Percentiles rank a stretch among this genome's conserved stretches.
These are phyloP conservation scores for Andricus quercusramuli DNA, from an alignment of 2,888 invertebrate genomes.

Conservation along the genomic window DNA sequence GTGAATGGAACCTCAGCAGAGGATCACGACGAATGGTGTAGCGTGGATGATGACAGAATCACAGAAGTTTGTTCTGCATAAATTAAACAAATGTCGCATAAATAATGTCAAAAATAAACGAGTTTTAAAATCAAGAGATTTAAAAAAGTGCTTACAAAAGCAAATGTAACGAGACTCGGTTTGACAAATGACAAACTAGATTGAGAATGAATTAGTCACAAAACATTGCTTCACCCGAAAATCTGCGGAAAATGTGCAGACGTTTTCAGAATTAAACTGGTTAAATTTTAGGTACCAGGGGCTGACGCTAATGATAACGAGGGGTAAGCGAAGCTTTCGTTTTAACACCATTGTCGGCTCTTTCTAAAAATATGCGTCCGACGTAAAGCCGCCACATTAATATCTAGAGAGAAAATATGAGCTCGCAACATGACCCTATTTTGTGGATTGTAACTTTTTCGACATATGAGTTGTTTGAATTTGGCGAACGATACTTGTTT, in stretches of 20 bases:
- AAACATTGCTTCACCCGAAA: neutral
- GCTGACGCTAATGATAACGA: slow-evolving; percentile 44
- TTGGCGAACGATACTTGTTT: neutral
- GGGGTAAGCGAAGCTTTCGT: slow-evolving; percentile 43
- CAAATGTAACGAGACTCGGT: neutral
- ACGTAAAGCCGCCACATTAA: neutral
- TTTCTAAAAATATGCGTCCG: neutral
- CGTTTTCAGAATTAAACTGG: too few relatives aligned
- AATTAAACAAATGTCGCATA: neutral
- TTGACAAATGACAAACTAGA: neutral
- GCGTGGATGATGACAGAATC: neutral
- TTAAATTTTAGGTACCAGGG: neutral
- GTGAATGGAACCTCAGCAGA: neutral
- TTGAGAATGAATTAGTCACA: neutral
- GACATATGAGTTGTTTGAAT: neutral
- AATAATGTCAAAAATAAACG: neutral
- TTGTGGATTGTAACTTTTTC: neutral
- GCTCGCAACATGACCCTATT: neutral
- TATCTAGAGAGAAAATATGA: neutral
- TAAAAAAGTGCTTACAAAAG: neutral
- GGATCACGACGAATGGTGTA: neutral
- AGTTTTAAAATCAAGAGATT: neutral
- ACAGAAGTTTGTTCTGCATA: slow-evolving; percentile 9
- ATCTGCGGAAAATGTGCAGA: too few relatives aligned
- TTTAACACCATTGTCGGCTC: slow-evolving; percentile 10